A percentile compares a stretch with the other conserved stretches of the same genome.
phyloP scores from a whole-genome alignment of 2,113 vertebrate genomes.

The Uropsilus gracilis region DNA sequence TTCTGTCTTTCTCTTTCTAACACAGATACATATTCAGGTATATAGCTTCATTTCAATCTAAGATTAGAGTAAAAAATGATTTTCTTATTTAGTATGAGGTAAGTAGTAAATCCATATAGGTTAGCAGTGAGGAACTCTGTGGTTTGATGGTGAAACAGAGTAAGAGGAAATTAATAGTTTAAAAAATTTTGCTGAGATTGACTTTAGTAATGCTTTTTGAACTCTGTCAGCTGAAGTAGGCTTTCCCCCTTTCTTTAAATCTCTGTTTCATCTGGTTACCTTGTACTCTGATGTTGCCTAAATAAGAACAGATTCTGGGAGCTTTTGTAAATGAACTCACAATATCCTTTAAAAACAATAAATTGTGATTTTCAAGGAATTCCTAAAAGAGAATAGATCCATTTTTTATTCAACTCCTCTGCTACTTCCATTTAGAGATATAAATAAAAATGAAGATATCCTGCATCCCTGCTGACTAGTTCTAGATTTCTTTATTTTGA shows the following conservation, averaged over 20 bases:
- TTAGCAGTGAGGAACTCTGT: constrained; percentile 24
- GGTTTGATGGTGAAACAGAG: constrained; percentile 40
- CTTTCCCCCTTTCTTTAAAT: constrained; percentile 76
- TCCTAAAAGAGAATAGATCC: neutral
- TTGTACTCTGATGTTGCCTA: constrained; percentile 79
- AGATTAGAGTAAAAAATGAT: constrained; percentile 26
- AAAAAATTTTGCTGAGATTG: constrained; percentile 25
- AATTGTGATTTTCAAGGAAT: constrained; percentile 24
- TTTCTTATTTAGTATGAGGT: neutral
- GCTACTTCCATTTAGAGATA: neutral
- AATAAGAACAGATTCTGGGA: constrained; percentile 76
- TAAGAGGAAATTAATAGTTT: constrained; percentile 32
- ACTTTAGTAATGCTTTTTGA: constrained; percentile 73
- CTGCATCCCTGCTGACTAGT: neutral
- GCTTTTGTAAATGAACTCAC: constrained; percentile 70
- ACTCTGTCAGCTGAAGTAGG: constrained; percentile 80
- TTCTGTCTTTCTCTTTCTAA: neutral
- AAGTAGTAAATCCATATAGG: neutral
- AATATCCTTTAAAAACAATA: constrained; percentile 15
- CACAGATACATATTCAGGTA: neutral
- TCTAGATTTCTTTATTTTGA: neutral
- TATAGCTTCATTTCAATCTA: neutral
- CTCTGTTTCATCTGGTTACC: constrained; percentile 83
- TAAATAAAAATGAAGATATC: neutral
- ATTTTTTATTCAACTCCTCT: neutral